A percentile compares a stretch with the other conserved stretches of the same genome.
Evolutionary conservation across 2,113 vertebrate species (phyloP).

Genomic region (Hystrix cristata): DNA sequence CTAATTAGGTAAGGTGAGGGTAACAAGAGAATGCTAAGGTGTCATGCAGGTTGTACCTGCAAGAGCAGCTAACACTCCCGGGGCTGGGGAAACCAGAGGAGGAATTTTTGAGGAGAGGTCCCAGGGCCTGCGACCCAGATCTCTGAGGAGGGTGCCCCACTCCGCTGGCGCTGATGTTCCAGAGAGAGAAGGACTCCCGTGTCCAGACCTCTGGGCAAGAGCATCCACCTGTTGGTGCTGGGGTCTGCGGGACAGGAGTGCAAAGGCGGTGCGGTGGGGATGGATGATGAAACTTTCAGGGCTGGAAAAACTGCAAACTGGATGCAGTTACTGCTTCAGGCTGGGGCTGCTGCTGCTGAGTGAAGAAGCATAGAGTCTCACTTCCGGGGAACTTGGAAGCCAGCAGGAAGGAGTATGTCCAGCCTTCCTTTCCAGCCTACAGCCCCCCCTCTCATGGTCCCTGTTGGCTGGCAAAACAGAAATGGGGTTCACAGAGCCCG

Average conservation of each 20-base stretch:
- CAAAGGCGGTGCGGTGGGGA: no score
- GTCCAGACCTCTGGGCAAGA: neutral
- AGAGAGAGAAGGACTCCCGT: neutral
- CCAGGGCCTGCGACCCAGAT: neutral
- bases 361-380: fast-evolving
- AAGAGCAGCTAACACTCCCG: neutral
- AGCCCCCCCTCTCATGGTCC: neutral
- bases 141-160: neutral
- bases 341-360: neutral
- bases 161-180: neutral
- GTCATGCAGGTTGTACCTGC: neutral
- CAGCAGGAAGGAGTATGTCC: neutral
- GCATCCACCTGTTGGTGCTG: neutral
- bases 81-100: neutral
- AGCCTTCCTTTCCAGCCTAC: neutral
- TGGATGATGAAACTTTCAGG: neutral
- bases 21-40: neutral
- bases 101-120: neutral
- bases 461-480: neutral
- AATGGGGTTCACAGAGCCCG: neutral
- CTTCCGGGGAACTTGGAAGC: fast-evolving
- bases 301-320: neutral
- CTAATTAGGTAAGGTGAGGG: neutral
- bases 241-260: neutral
- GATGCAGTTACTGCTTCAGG: neutral